Base-by-base conservation (phyloP, 2,888 invertebrate genomes). In the Athripsodes cinereus region DNA sequence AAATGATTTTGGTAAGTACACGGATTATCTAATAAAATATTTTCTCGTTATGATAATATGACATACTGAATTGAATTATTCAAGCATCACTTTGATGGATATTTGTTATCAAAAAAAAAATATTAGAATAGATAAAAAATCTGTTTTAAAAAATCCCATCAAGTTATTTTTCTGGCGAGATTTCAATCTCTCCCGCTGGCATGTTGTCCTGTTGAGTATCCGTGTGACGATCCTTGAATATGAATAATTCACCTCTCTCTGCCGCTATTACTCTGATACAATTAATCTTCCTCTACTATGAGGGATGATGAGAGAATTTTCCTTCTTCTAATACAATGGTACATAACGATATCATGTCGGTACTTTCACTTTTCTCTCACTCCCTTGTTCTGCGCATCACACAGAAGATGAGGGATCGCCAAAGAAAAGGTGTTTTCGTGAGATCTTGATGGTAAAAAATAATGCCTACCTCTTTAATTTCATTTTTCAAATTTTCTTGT, bases 401-500 rank as follows among this genome's bases (percentile, higher is more conserved):
- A n/a, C n/a, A n/a, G n/a, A 44, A 48, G 69, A 62, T 64, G 65
- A 65, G 50, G 53, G 58, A 63, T 64, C 60, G 59, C 48, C 55
- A 57, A 60, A 78, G 74, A 79, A 79, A 73, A 78, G 79, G 78
- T 79, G 79, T 79, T 79, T 79, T 72, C 78, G 78, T 71, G 71
- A 69, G 70, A 70, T 70, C 71, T 69, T 13, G 40, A 40, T 40
- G 40, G 70, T 72, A 75, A 76, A 77, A 76, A 75, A 73, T 72
- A 62, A 55, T 71, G 71, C 69, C 52, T 55, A 62, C 63, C 63
- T 63, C 63, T 63, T 63, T 63, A 63, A 63, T 63, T 63, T 63
- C 61, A 63, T 63, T 63, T 63, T 63, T 63, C 63, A 61, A 26
- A 6, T 40, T 40, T 40, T 62, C 62, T 61, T 63, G 61, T 63